phyloP scores from a whole-genome alignment of 2,797 vertebrate genomes.

The Hoplostethus mediterraneus region DNA sequence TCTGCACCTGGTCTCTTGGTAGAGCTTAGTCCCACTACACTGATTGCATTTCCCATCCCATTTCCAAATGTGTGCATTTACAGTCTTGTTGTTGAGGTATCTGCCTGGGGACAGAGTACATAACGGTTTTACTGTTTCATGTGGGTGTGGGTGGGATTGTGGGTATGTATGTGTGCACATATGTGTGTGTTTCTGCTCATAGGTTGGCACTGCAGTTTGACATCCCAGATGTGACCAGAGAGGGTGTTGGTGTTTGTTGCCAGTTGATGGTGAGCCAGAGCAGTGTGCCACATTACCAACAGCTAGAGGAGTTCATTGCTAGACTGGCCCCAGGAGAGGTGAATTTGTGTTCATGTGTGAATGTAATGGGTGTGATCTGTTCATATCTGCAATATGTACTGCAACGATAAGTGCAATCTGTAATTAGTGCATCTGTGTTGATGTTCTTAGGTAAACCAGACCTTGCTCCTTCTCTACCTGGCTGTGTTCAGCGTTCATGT shows the following conservation, averaged over 20 bases:
- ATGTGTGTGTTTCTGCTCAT: conserved; percentile 9
- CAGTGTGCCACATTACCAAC: conserved; percentile 97
- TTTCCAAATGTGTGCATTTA: neutral
- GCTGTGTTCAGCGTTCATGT: conserved; percentile 94
- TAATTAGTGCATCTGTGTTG: conserved; percentile 10
- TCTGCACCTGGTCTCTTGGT: neutral
- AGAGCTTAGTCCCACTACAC: neutral
- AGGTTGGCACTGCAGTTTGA: conserved; percentile 94
- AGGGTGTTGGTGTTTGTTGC: conserved; percentile 91
- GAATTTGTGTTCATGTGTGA: conserved; percentile 49
- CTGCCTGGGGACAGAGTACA: neutral
- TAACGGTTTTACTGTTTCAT: neutral
- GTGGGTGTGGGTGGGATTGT: neutral
- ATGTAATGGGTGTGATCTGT: neutral
- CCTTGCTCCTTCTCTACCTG: conserved; percentile 94
- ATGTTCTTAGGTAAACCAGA: conserved; percentile 85
- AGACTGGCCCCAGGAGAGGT: conserved; percentile 94
- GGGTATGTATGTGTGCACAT: neutral
- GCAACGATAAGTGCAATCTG: neutral
- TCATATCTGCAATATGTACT: neutral
- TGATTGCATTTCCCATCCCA: neutral
- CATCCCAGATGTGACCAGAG: conserved; percentile 92
- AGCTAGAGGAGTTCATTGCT: conserved; percentile 93
- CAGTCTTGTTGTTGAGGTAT: neutral
- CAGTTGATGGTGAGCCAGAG: conserved; percentile 98